Evolutionary conservation across 30 jellyfish, hydroid and myxozoan genomes (phyloP), one percentile per base, ranked within the genome.

Genomic region (Aurelia aurita): DNA sequence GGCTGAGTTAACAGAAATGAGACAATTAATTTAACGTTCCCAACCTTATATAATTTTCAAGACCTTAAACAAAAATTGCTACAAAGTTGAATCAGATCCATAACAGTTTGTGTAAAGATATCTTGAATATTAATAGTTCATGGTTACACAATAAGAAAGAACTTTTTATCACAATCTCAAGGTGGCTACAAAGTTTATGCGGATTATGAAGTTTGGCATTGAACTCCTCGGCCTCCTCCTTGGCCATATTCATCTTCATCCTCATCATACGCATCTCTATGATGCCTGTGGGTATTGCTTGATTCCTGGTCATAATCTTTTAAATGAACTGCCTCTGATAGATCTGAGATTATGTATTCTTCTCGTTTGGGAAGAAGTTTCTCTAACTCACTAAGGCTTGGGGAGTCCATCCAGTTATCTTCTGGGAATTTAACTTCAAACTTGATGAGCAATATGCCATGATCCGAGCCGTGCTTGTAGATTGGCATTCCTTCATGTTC

Each of bases 401-500:
- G 73, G 2, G 35, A 75, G 49, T 47, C 67, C 54, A 94, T 63
- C 97, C 97, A 94, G 39, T 86, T 23, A 29, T 70, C 81, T 57
- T 85, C 88, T 1, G 99, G 99, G 76, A 89, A 95, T 32, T 90
- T 81, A 3, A 95, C 89, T 44, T 90, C 90, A 73, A 95, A 95
- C 79, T 81, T 69, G 34, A 95, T 92, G 31, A 95, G 69, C 14
- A 95, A 90, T 45, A 67, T 46, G 1, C 99, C 99, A 45, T 86
- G 90, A 28, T 59, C 89, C 53, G 44, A 31, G 20, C 75, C 84
- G 44, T 69, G 54, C 67, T 78, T 89, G 44, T 61, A 68, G n/a
- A 73, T 39, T 13, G 99, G 99, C 99, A 95, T 89, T 2, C 99
- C 99, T 66, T 95, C 99, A 58, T 69, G 86, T 43, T 57, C 74